These are phyloP conservation scores for Oncorhynchus kisutch DNA, from an alignment of 2,113 vertebrate species.

Conservation along the genomic window DNA sequence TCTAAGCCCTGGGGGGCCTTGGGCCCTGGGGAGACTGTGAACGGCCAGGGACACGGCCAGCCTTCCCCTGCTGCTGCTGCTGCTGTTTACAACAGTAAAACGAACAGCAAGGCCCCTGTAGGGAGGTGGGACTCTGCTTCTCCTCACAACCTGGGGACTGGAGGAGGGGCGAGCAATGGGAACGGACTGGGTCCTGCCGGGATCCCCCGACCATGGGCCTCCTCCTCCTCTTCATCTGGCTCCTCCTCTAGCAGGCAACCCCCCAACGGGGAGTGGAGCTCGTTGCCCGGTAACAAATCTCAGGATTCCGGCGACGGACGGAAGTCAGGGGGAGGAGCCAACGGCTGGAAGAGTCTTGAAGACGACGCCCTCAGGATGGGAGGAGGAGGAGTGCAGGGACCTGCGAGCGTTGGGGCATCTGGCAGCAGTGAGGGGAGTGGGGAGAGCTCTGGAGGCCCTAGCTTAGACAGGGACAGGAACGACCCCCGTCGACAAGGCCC, in stretches of 20 bases:
- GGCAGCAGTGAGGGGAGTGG: conserved; percentile 85
- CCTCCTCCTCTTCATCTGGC: conserved; percentile 71
- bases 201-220: conserved; percentile 83
- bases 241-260: conserved; percentile 68
- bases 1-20: conserved; percentile 88
- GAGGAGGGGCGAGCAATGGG: conserved; percentile 47
- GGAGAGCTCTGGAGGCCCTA: conserved; percentile 82
- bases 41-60: conserved; percentile 74
- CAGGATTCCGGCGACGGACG: conserved; percentile 81
- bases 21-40: conserved; percentile 67
- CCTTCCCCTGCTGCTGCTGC: conserved; percentile 76
- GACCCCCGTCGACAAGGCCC: conserved; percentile 73
- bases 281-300: conserved; percentile 74
- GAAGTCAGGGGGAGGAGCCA: conserved; percentile 84
- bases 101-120: conserved; percentile 75
- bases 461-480: conserved; percentile 70
- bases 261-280: conserved; percentile 85
- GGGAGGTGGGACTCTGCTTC: conserved; percentile 84
- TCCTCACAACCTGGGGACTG: conserved; percentile 77
- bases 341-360: conserved; percentile 91
- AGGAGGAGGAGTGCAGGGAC: conserved; percentile 40
- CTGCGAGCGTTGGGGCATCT: conserved; percentile 52
- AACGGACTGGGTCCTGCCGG: conserved; percentile 74
- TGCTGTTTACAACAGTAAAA: conserved; percentile 85
- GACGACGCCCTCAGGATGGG: conserved; percentile 82